phyloP scores from a whole-genome alignment of 1,140 invertebrate species.

The Anoplolepis gracilipes region DNA sequence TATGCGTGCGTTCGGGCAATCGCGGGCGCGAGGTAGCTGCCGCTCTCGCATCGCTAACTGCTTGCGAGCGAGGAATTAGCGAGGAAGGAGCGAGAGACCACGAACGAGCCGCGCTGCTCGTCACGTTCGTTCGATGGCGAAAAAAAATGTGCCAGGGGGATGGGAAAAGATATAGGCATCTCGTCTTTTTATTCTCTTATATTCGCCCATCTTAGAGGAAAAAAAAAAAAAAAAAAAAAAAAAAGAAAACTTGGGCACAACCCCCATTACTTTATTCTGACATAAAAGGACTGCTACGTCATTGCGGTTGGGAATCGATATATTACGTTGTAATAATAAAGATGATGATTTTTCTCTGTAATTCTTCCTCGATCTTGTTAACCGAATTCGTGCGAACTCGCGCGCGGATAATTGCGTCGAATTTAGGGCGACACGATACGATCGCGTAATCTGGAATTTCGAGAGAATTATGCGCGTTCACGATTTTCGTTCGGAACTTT shows the following conservation, averaged over 20 bases:
- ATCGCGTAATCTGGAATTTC: conserved; percentile 6
- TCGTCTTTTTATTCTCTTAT: background rate
- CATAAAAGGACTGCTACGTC: background rate
- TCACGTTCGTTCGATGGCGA: conserved; percentile 31
- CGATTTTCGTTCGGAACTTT: conserved; percentile 21
- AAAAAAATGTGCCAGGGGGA: background rate
- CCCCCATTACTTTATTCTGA: conserved; percentile 20
- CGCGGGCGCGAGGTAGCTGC: conserved; percentile 37
- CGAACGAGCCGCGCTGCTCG: conserved; percentile 19
- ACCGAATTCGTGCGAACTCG: background rate
- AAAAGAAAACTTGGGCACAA: background rate
- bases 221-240: too few species aligned
- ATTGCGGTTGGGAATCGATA: background rate
- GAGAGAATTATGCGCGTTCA: conserved; percentile 41
- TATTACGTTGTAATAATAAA: background rate
- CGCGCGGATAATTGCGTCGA: background rate
- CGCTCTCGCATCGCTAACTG: conserved; percentile 61
- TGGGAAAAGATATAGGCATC: background rate
- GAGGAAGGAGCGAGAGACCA: conserved; percentile 50
- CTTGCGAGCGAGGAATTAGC: conserved; percentile 70
- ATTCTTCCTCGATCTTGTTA: conserved; percentile 1
- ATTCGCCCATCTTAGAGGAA: conserved; percentile 40
- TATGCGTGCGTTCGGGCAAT: conserved; percentile 35
- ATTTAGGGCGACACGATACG: background rate
- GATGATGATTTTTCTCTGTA: background rate